phyloP scores from a whole-genome alignment of 2,797 vertebrate species.

The Sebastes ruberrimus region DNA sequence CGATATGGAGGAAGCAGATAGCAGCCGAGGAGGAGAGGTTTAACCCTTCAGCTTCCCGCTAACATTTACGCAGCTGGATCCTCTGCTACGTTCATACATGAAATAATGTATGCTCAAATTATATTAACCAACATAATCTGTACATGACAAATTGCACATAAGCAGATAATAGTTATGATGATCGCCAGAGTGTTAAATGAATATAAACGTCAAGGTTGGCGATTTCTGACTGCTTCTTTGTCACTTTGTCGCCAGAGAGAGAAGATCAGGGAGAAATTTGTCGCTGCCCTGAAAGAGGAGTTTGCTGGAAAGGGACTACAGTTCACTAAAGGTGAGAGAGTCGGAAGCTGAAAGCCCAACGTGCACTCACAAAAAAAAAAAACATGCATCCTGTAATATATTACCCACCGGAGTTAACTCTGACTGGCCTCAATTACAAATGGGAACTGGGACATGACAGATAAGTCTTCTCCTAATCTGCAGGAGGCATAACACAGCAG shows the following conservation, averaged over 20 bases:
- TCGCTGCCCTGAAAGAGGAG: slow-evolving; percentile 91
- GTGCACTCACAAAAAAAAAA: background rate
- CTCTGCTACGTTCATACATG: background rate
- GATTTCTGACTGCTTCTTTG: background rate
- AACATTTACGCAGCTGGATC: background rate
- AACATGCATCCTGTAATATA: background rate
- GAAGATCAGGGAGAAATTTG: slow-evolving; percentile 96
- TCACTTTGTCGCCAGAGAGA: slow-evolving; percentile 85
- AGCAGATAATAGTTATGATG: background rate
- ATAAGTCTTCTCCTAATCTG: background rate
- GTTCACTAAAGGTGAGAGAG: slow-evolving; percentile 90
- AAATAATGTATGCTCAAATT: background rate
- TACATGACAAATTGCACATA: background rate
- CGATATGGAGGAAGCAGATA: background rate
- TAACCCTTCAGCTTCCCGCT: slow-evolving; percentile 16
- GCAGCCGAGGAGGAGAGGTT: slow-evolving; percentile 1
- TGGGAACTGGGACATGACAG: background rate
- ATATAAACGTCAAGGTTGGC: too few species aligned
- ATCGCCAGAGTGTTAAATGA: background rate
- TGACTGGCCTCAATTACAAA: background rate
- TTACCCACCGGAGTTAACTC: background rate
- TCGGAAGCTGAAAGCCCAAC: background rate
- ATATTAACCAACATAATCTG: background rate
- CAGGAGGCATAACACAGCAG: background rate
- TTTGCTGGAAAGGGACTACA: slow-evolving; percentile 96